These are phyloP conservation scores for Irena cyanogastra DNA, from an alignment of 2,113 vertebrate genomes.

Conservation along the genomic window DNA sequence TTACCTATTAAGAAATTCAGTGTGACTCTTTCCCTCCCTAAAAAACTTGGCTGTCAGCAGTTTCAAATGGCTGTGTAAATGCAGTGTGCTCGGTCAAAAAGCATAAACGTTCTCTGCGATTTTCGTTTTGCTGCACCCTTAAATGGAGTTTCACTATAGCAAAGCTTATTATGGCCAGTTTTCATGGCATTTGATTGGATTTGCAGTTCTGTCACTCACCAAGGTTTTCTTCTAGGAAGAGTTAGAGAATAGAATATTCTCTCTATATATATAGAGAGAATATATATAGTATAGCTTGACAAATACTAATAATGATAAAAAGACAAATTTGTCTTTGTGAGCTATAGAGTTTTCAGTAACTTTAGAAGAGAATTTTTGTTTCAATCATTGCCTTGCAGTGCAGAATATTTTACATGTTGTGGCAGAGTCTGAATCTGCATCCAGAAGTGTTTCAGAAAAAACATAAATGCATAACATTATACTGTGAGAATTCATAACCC, in stretches of 20 bases:
- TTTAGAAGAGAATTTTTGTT: background rate
- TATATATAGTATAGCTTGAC: background rate
- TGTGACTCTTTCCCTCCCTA: background rate
- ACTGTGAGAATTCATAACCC: conserved; percentile 18
- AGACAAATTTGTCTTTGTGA: background rate
- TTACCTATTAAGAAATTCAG: background rate
- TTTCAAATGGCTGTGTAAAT: background rate
- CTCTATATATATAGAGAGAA: background rate
- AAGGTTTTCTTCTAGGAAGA: conserved; percentile 16
- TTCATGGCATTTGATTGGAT: background rate
- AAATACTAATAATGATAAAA: background rate
- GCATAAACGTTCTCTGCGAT: background rate
- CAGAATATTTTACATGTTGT: background rate
- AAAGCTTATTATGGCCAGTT: background rate
- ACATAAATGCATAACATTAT: background rate
- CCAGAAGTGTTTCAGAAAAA: conserved; percentile 3
- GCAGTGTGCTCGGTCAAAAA: background rate
- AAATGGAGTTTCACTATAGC: background rate
- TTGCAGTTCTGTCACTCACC: conserved; percentile 8
- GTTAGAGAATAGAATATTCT: background rate
- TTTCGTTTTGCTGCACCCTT: background rate
- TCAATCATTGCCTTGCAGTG: background rate
- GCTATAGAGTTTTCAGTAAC: conserved; percentile 3
- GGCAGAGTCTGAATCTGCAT: background rate
- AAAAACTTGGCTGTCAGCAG: background rate